phyloP scores from a whole-genome alignment of 2,113 vertebrate species.

The Anhinga rufa region DNA sequence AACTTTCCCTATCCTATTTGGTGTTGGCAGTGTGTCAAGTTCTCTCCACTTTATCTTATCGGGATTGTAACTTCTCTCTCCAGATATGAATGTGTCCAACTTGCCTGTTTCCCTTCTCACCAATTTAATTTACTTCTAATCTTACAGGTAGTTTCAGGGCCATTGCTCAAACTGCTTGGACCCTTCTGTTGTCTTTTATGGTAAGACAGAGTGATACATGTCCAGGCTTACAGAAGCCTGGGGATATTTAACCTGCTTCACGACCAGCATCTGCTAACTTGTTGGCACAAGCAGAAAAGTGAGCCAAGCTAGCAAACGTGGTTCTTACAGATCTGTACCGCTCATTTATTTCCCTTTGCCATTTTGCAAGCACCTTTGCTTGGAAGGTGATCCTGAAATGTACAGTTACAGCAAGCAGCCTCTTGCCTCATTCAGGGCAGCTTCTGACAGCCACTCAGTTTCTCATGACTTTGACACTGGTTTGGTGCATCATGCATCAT shows the following conservation, averaged over 20 bases:
- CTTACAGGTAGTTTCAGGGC: background rate
- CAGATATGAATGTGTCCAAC: background rate
- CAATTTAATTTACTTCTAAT: background rate
- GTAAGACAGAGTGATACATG: background rate
- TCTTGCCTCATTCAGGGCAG: background rate
- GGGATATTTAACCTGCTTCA: background rate
- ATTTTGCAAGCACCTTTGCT: background rate
- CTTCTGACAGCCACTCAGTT: background rate
- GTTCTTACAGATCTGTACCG: background rate
- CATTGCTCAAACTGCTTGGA: background rate
- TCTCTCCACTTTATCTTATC: background rate
- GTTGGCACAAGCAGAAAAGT: background rate
- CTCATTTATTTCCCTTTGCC: background rate
- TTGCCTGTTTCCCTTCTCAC: background rate
- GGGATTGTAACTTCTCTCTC: background rate
- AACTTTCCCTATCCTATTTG: background rate
- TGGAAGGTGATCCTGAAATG: background rate
- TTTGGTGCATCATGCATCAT: background rate
- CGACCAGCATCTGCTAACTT: background rate
- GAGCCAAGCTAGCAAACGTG: background rate
- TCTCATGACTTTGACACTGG: background rate
- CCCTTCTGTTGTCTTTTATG: background rate
- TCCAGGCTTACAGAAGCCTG: background rate
- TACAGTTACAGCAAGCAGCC: background rate
- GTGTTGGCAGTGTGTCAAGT: background rate